A percentile compares a stretch with the other conserved stretches of the same genome.
These are phyloP conservation scores for Decapterus maruadsi DNA, from an alignment of 2,797 vertebrate genomes.

Conservation along the genomic window DNA sequence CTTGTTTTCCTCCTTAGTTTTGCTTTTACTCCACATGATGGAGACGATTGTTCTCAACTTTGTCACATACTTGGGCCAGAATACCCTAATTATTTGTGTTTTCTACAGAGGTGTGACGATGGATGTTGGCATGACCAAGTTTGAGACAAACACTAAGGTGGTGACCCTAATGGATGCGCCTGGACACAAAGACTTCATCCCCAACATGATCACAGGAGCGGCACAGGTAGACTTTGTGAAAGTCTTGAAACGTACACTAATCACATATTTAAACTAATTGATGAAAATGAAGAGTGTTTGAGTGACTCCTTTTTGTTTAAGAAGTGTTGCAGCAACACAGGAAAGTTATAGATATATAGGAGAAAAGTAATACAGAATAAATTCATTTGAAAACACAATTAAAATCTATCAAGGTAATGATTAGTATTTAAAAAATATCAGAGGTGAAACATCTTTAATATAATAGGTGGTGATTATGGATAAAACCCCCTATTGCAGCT, in stretches of 20 bases:
- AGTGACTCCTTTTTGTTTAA: background rate
- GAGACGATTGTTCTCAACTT: background rate
- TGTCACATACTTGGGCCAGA: background rate
- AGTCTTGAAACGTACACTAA: background rate
- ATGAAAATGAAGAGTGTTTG: background rate
- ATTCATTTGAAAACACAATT: too few relatives aligned
- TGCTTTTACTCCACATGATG: background rate
- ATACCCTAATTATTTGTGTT: background rate
- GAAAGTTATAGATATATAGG: too few relatives aligned
- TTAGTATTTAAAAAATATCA: too few relatives aligned
- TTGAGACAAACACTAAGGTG: slow-evolving; percentile 95
- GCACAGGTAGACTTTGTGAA: slow-evolving; percentile 90
- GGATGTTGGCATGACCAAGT: slow-evolving; percentile 99
- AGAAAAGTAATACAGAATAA: too few relatives aligned
- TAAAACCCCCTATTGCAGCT: background rate
- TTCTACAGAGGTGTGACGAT: slow-evolving; percentile 95
- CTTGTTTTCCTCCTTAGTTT: background rate
- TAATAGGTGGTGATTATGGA: too few relatives aligned
- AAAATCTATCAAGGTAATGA: too few relatives aligned
- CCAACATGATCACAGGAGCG: slow-evolving; percentile 99
- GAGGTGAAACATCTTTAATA: too few relatives aligned
- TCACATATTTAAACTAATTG: background rate
- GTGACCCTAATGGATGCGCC: slow-evolving; percentile 99
- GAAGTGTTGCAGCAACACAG: too few relatives aligned
- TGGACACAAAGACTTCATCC: slow-evolving; percentile 99